Evolutionary conservation across 2,888 invertebrate species (phyloP).

Genomic region (Macaria notata): DNA sequence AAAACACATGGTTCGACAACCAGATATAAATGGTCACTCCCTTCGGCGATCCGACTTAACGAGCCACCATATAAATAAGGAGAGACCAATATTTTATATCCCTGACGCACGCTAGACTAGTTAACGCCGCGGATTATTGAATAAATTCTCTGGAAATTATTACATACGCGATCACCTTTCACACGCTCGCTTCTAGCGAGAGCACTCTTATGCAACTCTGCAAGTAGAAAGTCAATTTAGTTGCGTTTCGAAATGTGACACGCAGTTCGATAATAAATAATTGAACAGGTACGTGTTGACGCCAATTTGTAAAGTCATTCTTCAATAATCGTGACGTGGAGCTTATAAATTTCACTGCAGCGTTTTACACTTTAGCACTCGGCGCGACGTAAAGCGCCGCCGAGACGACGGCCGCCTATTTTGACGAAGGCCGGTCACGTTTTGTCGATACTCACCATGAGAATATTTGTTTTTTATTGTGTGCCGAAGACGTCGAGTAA

Average conservation of each 20-base stretch:
- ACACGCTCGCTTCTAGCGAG: neutral
- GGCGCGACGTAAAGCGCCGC: slow-evolving; percentile 71
- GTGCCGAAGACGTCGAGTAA: slow-evolving; percentile 74
- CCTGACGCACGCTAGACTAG: slow-evolving; percentile 54
- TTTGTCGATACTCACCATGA: slow-evolving; percentile 80
- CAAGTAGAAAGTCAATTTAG: slow-evolving; percentile 32
- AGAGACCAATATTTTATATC: slow-evolving; percentile 68
- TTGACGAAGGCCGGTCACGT: slow-evolving; percentile 82
- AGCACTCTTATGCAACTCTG: slow-evolving; percentile 23
- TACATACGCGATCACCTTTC: slow-evolving; percentile 31
- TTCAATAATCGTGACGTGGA: slow-evolving; percentile 77
- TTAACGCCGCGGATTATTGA: slow-evolving; percentile 43
- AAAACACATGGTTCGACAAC: slow-evolving; percentile 77
- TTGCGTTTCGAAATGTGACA: slow-evolving; percentile 43
- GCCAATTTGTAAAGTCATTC: slow-evolving; percentile 72
- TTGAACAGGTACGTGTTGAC: slow-evolving; percentile 58
- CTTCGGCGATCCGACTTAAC: slow-evolving; percentile 79
- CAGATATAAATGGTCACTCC: slow-evolving; percentile 77
- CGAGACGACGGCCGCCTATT: slow-evolving; percentile 79
- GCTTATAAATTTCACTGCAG: slow-evolving; percentile 76
- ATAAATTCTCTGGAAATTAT: slow-evolving; percentile 43
- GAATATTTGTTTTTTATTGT: slow-evolving; percentile 82
- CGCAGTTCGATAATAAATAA: slow-evolving; percentile 40
- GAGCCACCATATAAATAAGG: slow-evolving; percentile 78
- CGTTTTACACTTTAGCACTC: slow-evolving; percentile 82